Conservation (phyloP, 2,797 vertebrate species). For the Gephyroberyx darwinii region DNA sequence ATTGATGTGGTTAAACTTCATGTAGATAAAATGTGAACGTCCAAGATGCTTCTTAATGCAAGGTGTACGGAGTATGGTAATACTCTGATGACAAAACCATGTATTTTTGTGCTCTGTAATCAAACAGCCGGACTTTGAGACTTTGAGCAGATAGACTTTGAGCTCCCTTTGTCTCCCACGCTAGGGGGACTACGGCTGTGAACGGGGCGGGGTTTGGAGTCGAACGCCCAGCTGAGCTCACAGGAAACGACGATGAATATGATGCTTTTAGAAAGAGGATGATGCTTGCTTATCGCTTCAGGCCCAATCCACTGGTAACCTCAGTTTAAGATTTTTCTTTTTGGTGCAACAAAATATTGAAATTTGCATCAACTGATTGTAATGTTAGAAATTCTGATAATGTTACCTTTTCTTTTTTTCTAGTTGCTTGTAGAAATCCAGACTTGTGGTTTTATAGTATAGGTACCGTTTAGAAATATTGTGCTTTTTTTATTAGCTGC, state of each 20-base stretch:
- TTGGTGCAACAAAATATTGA: constrained; percentile 5
- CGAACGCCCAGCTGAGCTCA: constrained; percentile 90
- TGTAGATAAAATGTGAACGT: background rate
- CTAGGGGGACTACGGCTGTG: constrained; percentile 87
- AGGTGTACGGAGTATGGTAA: background rate
- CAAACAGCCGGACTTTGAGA: background rate
- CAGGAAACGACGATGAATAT: constrained; percentile 92
- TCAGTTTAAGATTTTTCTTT: constrained; percentile 21
- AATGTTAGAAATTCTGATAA: background rate
- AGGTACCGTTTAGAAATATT: background rate
- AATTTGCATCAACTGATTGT: background rate
- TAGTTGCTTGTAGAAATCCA: background rate
- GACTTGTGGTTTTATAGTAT: background rate
- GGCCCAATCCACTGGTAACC: constrained; percentile 93
- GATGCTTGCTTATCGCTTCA: constrained; percentile 98
- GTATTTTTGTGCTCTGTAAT: background rate
- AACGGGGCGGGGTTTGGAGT: constrained; percentile 94
- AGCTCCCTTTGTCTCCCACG: constrained; percentile 13
- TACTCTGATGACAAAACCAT: background rate
- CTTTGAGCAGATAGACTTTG: background rate
- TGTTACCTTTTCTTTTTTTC: background rate
- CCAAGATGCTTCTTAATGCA: background rate
- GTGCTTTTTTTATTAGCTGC: background rate
- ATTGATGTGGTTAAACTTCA: background rate
- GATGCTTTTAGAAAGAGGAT: constrained; percentile 97